These are phyloP conservation scores for Neolamprologus falcicula DNA, from an alignment of 2,113 vertebrate genomes.

Conservation along the genomic window DNA sequence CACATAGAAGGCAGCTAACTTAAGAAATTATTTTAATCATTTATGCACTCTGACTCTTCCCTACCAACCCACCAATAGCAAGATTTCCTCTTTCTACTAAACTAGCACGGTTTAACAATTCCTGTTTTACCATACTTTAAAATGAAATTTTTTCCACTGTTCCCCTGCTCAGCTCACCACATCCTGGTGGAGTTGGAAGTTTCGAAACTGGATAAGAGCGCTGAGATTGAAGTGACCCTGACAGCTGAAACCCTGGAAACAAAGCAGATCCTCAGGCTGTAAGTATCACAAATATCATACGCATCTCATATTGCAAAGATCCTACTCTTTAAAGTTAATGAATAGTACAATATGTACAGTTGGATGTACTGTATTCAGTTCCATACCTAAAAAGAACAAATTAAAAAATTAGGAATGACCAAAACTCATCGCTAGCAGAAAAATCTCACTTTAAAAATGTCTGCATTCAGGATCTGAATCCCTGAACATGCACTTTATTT, in stretches of 20 bases:
- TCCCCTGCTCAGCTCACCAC: conserved; percentile 58
- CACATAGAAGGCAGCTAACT: background rate
- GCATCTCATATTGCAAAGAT: background rate
- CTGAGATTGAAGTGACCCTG: conserved; percentile 62
- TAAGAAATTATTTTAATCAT: background rate
- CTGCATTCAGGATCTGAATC: background rate
- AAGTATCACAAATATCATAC: conserved; percentile 4
- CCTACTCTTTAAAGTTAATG: background rate
- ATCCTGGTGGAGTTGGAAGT: conserved; percentile 68
- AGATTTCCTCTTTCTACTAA: background rate
- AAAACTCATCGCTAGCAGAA: background rate
- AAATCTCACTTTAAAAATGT: background rate
- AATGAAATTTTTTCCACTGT: background rate
- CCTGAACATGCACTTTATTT: background rate
- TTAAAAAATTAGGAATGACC: background rate
- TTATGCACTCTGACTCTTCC: background rate
- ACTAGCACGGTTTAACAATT: background rate
- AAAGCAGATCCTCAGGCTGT: conserved; percentile 58
- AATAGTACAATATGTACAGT: background rate
- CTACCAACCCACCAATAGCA: background rate
- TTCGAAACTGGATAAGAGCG: conserved; percentile 43
- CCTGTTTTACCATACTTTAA: background rate
- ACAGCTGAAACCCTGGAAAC: conserved; percentile 15
- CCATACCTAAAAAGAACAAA: background rate
- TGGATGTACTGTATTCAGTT: background rate